Evolutionary conservation across 35 echinoderm and acorn worm genomes (phyloP), one percentile per base, ranked within the genome.

Genomic region (Lytechinus pictus): DNA sequence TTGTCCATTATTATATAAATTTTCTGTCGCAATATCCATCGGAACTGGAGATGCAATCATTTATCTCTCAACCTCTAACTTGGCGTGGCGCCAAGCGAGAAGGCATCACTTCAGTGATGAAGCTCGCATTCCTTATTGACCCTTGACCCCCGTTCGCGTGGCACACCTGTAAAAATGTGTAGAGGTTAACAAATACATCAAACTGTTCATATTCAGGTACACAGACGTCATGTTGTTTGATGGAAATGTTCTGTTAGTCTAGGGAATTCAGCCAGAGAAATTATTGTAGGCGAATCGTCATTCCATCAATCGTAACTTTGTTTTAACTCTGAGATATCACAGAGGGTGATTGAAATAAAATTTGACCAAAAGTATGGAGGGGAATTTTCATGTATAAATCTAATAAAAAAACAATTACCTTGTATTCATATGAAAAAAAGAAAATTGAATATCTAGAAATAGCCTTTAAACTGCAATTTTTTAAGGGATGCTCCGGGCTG

Each of bases 81-180:
- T 79, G 66, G 66, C 66, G 21, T 14, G 19, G 14, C n/a, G 66
- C 66, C 66, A 79, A 16, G 21, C 21, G 66, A n/a, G 66, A 79
- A 79, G 19, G 66, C 66, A 79, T 79, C 66, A 19, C 66, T 79
- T 24, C 66, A 79, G 66, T 79, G 66, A 79, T 79, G 66, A 24
- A 79, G 66, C 16, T 79, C 66, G 66, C 66, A 24, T 24, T n/a
- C 88, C 88, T 90, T 52, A 9, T 27, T 93, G n/a, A 93, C 92
- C 92, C 53, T 93, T 93, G 92, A 93, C 92, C 52, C 52, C 52
- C 11, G 92, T 93, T 55, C 92, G 92, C 92, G 92, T 93, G 92
- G 92, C 92, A 93, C 92, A 93, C 92, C 92, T 93, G 92, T 93
- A 57, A 93, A 93, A 93, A 93, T 93, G 92, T 27, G 92, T 33